Base-by-base conservation (phyloP, 2,113 vertebrate species). In the Hiodon tergisus region DNA sequence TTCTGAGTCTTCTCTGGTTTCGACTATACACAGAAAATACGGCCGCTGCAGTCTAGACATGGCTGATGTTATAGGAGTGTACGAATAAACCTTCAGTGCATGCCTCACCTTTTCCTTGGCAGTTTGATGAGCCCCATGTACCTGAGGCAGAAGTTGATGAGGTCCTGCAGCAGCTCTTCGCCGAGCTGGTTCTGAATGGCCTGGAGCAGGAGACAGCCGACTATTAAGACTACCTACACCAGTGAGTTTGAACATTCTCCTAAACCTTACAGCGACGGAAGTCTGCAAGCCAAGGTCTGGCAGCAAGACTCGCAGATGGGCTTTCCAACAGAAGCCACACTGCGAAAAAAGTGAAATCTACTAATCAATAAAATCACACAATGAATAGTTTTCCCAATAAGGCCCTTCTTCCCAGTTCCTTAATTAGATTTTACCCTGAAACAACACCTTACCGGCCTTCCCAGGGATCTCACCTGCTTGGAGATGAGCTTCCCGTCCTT, bases 81-180 rank as follows among this genome's bases (percentile, higher is more conserved):
- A 4, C 3, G 54, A 9, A 6, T 13, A 14, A 3, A 54, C 16
- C 31, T 63, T 1, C 13, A 9, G 17, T 11, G 31, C 46, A 4
- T 2, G 17, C 2, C 10, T 92, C 84, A 97, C 97, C 97, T 92
- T 89, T 99, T 99, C 87, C 96, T 98, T 76, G 97, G 97, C 76
- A 99, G 91, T 70, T 96, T 96, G 82, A 99, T 93, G 78, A 97
- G 88, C 0, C 96, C 95, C 92, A 98, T 98, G 87, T 99, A 99
- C 79, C 88, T 92, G 80, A 98, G 94, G 76, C 97, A 99, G 89
- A 97, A 99, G 83, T 99, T 99, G 84, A 99, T 98, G n/a, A 98
- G 86, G 47, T 99, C 97, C 88, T 99, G 97, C 61, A 99, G 91
- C 67, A 99, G 88, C 78, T 99, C 97, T 78, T 99, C 97, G 0